Evolutionary conservation across 2,888 invertebrate species (phyloP), one percentile per base, ranked within the genome.

Genomic region (Crematogaster levior): DNA sequence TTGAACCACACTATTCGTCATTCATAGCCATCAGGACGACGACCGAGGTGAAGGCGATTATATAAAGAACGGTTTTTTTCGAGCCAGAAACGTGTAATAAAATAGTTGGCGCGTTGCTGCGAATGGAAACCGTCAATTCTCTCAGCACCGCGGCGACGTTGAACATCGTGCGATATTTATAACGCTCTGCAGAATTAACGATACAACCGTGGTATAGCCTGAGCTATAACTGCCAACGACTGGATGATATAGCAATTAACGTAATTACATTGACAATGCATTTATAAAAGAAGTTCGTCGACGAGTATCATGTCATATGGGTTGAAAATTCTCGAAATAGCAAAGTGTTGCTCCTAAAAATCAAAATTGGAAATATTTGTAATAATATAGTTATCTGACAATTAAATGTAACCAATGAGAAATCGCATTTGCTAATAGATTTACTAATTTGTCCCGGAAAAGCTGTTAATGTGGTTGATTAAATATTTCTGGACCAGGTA

Each of bases 91-190:
- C 70, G 43, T 46, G 12, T 80, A 80, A 80, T 46, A 61, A 72
- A 72, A 60, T 68, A 48, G n/a, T 60, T 61, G 68, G 72, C 80
- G 43, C 72, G 37, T 61, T 72, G 60, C 72, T 27, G 60, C 79
- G 86, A 86, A 86, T 84, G 84, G 34, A 80, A 81, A 58, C 34
- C 72, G 68, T 24, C 34, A 63, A 12, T 43, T 46, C 63, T 82
- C 40, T 60, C 24, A 51, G 58, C 24, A 30, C 27, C 58, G 27
- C 51, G 40, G 61, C 60, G 61, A 61, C 60, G 53, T 53, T 27
- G 30, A 65, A 37, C 34, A 21, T 43, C 53, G 43, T 56, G 43
- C 30, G 53, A 66, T 77, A 77, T 77, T 77, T 56, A 77, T 77
- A 77, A 77, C 30, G 66, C 27, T n/a, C 66, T 56, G 66, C 66